These are phyloP conservation scores for Drosophila subsilvestris DNA, from an alignment of 2,888 invertebrate genomes.

Conservation along the genomic window DNA sequence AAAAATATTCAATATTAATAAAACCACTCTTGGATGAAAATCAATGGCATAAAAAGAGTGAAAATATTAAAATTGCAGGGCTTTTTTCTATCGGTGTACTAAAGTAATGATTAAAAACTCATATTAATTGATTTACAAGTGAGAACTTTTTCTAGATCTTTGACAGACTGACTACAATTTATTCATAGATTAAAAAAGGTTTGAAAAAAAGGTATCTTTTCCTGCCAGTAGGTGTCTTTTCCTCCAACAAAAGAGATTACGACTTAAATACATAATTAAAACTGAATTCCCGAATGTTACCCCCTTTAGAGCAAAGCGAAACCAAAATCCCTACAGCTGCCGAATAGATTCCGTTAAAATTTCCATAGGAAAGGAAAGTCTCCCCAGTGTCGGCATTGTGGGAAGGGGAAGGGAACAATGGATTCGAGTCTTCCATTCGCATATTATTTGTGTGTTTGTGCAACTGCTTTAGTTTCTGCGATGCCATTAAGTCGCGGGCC, in stretches of 20 bases:
- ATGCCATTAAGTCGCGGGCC: constrained; percentile 61
- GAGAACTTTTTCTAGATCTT: too few species aligned
- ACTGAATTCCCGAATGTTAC: not conserved
- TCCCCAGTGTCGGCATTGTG: constrained; percentile 18
- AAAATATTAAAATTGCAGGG: too few species aligned
- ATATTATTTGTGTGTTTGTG: constrained; percentile 67
- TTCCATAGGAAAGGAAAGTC: not conserved
- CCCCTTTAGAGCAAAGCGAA: not conserved
- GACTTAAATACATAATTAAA: not conserved
- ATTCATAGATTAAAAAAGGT: too few species aligned
- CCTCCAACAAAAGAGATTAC: not conserved
- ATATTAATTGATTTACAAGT: too few species aligned
- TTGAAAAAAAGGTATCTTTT: not conserved
- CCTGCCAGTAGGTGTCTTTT: not conserved
- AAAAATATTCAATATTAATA: too few species aligned
- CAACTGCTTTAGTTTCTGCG: constrained; percentile 66
- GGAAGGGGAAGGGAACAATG: too few species aligned
- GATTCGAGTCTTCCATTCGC: constrained; percentile 14
- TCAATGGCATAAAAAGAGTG: too few species aligned
- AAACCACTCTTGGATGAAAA: too few species aligned
- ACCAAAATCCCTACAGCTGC: constrained; percentile 18
- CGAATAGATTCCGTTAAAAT: constrained; percentile 3
- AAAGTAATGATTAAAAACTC: too few species aligned
- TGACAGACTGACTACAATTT: not conserved
- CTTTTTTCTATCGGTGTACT: too few species aligned